Percentiles rank a stretch among this genome's conserved stretches.
These are phyloP conservation scores for Papilio protenor DNA, from an alignment of 2,888 invertebrate genomes.

Conservation along the genomic window DNA sequence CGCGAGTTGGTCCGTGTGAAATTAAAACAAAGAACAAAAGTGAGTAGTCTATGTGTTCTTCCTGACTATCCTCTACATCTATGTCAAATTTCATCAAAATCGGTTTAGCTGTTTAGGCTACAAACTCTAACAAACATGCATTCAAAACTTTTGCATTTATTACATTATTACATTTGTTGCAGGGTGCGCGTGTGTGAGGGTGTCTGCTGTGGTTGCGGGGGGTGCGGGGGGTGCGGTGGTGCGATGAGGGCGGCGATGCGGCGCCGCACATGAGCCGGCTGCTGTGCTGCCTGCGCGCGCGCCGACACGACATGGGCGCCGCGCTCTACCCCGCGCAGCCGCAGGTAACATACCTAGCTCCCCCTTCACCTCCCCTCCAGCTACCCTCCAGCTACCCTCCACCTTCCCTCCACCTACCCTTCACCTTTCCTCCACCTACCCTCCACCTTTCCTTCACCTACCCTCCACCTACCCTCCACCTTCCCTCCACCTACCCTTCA, in stretches of 20 bases:
- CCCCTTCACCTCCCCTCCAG: background rate
- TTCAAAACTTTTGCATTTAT: no score
- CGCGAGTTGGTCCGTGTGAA: no score
- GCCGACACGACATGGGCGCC: constrained; percentile 77
- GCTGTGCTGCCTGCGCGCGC: constrained; percentile 79
- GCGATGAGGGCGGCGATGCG: constrained; percentile 61
- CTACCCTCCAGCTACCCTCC: background rate
- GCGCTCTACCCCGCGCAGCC: constrained; percentile 75
- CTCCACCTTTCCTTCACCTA: background rate
- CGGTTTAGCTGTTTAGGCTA: no score
- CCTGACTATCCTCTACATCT: no score
- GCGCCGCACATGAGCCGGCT: constrained; percentile 78
- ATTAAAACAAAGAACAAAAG: no score
- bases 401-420: background rate
- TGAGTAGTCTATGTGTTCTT: no score
- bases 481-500: no score
- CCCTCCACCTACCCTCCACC: constrained; percentile 2
- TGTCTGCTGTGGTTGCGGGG: background rate
- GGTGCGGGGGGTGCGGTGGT: constrained; percentile 54
- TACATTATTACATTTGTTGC: background rate
- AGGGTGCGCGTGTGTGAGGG: background rate
- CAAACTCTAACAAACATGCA: no score
- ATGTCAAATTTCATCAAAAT: no score
- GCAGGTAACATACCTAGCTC: constrained; percentile 16
- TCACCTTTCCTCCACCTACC: background rate